Evolutionary conservation across 2,113 vertebrate genomes (phyloP).

Genomic region (Empidonax traillii): DNA sequence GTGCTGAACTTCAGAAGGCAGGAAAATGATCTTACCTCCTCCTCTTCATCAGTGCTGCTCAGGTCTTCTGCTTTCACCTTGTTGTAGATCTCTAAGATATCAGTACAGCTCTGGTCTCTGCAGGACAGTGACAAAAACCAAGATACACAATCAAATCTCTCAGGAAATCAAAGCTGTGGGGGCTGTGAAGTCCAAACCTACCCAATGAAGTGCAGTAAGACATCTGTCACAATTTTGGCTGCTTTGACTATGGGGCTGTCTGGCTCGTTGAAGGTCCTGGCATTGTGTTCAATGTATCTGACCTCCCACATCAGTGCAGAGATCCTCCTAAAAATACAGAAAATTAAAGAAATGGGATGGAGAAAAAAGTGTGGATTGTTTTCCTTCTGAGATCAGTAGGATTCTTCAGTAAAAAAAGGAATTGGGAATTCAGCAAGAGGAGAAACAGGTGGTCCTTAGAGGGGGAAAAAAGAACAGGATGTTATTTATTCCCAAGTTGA

Average conservation of each 20-base stretch:
- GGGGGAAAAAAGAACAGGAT: background rate
- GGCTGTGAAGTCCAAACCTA: slow-evolving; percentile 47
- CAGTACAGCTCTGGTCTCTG: slow-evolving; percentile 94
- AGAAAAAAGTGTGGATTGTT: background rate
- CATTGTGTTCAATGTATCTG: slow-evolving; percentile 96
- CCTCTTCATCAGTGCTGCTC: slow-evolving; percentile 85
- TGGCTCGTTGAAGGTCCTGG: slow-evolving; percentile 96
- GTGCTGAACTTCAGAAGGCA: background rate
- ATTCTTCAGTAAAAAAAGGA: background rate
- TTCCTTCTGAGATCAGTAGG: background rate
- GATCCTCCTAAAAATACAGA: slow-evolving; percentile 82
- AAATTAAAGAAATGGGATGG: background rate
- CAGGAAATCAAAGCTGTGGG: background rate
- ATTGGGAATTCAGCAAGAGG: background rate
- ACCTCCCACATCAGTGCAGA: slow-evolving; percentile 99
- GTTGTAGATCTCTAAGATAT: slow-evolving; percentile 90
- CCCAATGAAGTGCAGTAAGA: slow-evolving; percentile 94
- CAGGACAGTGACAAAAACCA: slow-evolving; percentile 28
- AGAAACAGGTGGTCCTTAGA: background rate
- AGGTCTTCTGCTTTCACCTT: slow-evolving; percentile 87
- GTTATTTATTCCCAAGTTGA: background rate
- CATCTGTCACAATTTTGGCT: slow-evolving; percentile 95
- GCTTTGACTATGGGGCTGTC: slow-evolving; percentile 94
- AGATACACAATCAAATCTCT: background rate
- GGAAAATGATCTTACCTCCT: slow-evolving; percentile 69